Conservation (phyloP, 2,888 invertebrate species). For the Mimachlamys varia region DNA sequence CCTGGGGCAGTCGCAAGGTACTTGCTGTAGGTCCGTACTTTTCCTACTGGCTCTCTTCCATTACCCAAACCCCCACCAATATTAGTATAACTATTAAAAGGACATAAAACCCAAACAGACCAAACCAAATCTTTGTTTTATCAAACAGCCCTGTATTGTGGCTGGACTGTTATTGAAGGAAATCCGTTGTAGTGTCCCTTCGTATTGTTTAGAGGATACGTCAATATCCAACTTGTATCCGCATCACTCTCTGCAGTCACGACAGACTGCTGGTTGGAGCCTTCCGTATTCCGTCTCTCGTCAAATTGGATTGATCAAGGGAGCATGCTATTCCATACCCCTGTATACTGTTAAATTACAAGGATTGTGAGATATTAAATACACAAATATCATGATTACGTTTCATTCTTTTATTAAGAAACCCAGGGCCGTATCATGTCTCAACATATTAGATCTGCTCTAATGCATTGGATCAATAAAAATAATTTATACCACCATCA, state of each 20-base stretch:
- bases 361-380: neutral
- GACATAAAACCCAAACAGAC: too few species aligned
- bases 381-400: neutral
- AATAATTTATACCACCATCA: neutral
- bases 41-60: too few species aligned
- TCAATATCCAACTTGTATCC: neutral
- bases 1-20: too few species aligned
- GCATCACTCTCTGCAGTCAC: neutral
- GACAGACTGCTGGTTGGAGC: neutral
- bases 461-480: conserved; percentile 22
- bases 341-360: neutral
- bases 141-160: neutral
- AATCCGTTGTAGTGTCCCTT: neutral
- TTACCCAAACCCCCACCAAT: too few species aligned
- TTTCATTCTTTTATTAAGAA: conserved; percentile 7
- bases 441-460: neutral
- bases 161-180: neutral
- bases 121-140: too few species aligned
- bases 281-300: neutral
- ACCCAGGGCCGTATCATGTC: neutral
- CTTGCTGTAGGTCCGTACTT: too few species aligned
- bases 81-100: too few species aligned
- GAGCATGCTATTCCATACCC: neutral
- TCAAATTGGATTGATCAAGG: neutral
- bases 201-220: neutral